phyloP scores from a whole-genome alignment of 2,797 vertebrate genomes.

The Merluccius polli region DNA sequence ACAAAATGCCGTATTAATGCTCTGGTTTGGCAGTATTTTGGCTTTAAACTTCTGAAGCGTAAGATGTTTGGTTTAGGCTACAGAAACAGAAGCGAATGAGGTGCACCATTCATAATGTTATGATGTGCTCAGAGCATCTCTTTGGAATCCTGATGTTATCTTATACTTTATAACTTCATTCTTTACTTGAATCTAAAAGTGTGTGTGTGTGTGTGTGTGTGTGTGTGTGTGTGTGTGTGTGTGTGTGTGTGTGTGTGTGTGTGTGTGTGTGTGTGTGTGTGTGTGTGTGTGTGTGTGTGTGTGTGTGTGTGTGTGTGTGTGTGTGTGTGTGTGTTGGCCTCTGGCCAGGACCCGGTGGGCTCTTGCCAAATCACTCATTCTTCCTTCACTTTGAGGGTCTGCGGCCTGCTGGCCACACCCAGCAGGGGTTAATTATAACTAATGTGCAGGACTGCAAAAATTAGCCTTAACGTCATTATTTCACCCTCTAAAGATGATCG shows the following conservation, averaged over 20 bases:
- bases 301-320: neutral
- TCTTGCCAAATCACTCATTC: neutral
- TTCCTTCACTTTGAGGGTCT: neutral
- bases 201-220: too few relatives aligned
- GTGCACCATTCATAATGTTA: neutral
- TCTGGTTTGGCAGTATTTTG: neutral
- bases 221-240: too few relatives aligned
- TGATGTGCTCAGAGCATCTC: neutral
- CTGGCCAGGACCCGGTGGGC: neutral
- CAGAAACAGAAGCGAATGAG: too few relatives aligned
- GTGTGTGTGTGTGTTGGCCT: neutral
- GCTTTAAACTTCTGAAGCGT: neutral
- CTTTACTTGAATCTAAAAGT: neutral
- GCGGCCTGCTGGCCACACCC: neutral
- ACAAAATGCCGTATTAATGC: neutral
- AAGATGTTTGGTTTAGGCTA: neutral
- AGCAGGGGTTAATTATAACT: slow-evolving; percentile 18
- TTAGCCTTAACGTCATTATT: neutral
- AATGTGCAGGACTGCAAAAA: slow-evolving; percentile 4
- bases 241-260: neutral
- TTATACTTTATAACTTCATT: neutral
- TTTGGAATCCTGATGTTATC: neutral
- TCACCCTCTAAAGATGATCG: neutral
- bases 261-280: neutral
- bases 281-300: too few relatives aligned